These are phyloP conservation scores for Heliothis peltigera DNA, from an alignment of 2,888 invertebrate species.

Conservation along the genomic window DNA sequence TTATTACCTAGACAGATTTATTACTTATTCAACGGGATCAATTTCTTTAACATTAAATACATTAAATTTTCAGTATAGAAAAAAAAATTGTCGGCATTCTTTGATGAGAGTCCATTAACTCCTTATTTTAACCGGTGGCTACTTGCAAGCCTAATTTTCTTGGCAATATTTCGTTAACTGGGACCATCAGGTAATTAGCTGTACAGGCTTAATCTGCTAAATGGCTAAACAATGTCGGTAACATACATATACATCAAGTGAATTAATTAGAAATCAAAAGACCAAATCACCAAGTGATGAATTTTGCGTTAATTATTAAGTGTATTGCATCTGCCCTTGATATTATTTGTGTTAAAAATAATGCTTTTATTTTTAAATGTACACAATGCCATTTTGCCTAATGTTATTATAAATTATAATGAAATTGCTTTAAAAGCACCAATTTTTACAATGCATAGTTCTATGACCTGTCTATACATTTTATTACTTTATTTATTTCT, in stretches of 20 bases:
- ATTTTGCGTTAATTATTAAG: constrained; percentile 80
- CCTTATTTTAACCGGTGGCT: constrained; percentile 16
- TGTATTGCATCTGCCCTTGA: constrained; percentile 86
- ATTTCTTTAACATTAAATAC: neutral
- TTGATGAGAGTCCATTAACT: constrained; percentile 17
- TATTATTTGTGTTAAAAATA: constrained; percentile 88
- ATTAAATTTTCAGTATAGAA: neutral
- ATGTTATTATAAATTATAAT: constrained; percentile 90
- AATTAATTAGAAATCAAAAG: constrained; percentile 75
- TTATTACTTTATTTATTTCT: constrained; percentile 90
- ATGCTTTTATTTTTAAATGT: constrained; percentile 89
- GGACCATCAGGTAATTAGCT: neutral
- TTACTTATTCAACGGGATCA: neutral
- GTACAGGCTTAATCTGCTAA: neutral
- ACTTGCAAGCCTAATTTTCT: neutral
- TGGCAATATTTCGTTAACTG: neutral
- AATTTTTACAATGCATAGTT: constrained; percentile 89
- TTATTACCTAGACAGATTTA: neutral
- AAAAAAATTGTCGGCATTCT: neutral
- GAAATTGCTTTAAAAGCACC: constrained; percentile 90
- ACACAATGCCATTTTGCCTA: constrained; percentile 90
- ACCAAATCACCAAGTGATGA: constrained; percentile 89
- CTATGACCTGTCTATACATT: constrained; percentile 90
- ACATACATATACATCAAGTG: constrained; percentile 33
- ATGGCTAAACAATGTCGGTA: constrained; percentile 23